phyloP scores from a whole-genome alignment of 2,888 invertebrate species.

The Oxycera nigricornis region DNA sequence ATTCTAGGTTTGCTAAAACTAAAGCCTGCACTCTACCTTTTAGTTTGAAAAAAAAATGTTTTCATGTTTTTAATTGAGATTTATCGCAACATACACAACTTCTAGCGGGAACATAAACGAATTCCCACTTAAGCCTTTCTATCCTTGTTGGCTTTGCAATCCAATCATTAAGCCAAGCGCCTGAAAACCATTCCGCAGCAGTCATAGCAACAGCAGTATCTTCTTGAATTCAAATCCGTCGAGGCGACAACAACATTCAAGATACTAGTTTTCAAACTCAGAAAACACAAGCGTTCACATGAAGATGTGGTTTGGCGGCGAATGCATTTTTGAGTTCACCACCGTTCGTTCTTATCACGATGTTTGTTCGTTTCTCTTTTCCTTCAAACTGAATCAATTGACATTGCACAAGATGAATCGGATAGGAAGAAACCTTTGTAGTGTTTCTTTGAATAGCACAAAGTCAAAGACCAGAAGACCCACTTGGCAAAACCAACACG shows the following conservation, averaged over 20 bases:
- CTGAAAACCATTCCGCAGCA: neutral
- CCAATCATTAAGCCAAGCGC: neutral
- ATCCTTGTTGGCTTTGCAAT: neutral
- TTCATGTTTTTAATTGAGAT: slow-evolving; percentile 26
- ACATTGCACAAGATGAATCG: slow-evolving; percentile 12
- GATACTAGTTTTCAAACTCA: neutral
- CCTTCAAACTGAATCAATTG: neutral
- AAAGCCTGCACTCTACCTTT: neutral
- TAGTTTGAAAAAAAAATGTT: neutral
- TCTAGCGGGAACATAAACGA: neutral
- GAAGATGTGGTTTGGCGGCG: neutral
- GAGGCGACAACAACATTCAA: neutral
- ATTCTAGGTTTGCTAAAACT: too few relatives aligned
- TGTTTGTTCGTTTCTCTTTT: slow-evolving; percentile 8
- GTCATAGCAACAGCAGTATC: too few relatives aligned
- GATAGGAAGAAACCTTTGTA: neutral
- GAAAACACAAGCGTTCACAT: neutral
- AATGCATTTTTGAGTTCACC: neutral
- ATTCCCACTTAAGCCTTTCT: neutral
- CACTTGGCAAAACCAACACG: neutral
- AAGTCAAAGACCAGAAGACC: neutral
- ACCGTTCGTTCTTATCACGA: slow-evolving; percentile 15
- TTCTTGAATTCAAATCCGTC: neutral
- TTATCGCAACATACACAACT: neutral
- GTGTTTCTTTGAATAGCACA: neutral